Base-by-base conservation (phyloP, 1,140 invertebrate genomes). In the Zeugodacus cucurbitae region DNA sequence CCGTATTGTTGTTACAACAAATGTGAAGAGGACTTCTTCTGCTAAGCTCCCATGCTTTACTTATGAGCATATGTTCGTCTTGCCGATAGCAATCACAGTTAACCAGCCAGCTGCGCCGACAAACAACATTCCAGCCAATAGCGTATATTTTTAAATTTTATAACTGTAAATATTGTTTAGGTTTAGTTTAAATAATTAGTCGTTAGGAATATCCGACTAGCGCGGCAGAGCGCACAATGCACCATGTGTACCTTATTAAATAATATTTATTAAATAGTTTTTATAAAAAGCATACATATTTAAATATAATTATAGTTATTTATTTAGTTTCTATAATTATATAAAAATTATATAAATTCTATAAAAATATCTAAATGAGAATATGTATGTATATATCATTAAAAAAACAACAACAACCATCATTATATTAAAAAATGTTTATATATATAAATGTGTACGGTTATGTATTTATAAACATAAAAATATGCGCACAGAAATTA, bases 21-120 rank as follows among this genome's bases (percentile, higher is more conserved):
- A 26, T 93, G 92, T 89, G 90, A 93, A 8, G 91, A 92, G 67
- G 91, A 93, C 29, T 93, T 93, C 90, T 93, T 93, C 88, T 93
- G 92, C 62, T 92, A 89, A 89, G 37, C 34, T 26, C 0, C 37
- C 26, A 87, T n/a, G 54, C 32, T 70, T 70, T 20, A 11, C 64
- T 70, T 70, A 34, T 3, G 17, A 32, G 64, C 29, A 67, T 10
- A 7, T 10, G 26, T 14, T 32, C 64, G 17, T 22, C 32, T 32
- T 34, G 32, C 32, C n/a, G 64, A 14, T 70, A 34, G 64, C 64
- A 34, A 29, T 11, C 34, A 14, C 3, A n/a, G 26, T 48, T n/a
- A n/a, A n/a, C n/a, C n/a, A n/a, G n/a, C n/a, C n/a, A n/a, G n/a
- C n/a, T n/a, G n/a, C n/a, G n/a, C n/a, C n/a, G n/a, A n/a, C n/a